Conservation (phyloP, 2,888 invertebrate species). For the Tenthredo scrophulariae region DNA sequence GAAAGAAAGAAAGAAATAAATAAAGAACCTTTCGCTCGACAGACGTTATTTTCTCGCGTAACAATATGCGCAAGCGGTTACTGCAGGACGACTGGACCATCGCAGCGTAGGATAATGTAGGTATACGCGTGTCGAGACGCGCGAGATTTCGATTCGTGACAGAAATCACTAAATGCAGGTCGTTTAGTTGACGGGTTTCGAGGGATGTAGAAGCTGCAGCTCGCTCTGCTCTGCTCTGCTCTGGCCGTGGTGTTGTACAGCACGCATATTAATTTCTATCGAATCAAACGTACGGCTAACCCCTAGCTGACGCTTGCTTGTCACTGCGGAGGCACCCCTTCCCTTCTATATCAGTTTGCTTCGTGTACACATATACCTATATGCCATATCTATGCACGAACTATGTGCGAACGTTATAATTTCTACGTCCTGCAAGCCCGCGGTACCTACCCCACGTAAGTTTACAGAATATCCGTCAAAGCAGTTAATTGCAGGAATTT, state of each 20-base stretch:
- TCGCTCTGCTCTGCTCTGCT: neutral
- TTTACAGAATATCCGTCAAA: neutral
- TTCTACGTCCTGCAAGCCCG: too few species aligned
- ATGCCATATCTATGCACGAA: neutral
- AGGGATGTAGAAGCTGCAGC: constrained; percentile 53
- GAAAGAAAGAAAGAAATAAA: too few species aligned
- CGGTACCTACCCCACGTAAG: too few species aligned
- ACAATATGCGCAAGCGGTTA: too few species aligned
- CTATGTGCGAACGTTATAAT: too few species aligned
- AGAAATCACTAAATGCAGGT: constrained; percentile 76
- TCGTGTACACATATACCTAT: neutral
- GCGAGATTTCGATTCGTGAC: constrained; percentile 75
- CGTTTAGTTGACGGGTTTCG: constrained; percentile 59
- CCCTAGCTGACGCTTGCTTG: neutral
- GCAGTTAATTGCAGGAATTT: neutral
- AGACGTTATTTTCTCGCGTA: too few species aligned
- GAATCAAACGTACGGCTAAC: constrained; percentile 32
- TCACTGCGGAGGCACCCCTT: neutral
- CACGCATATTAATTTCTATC: constrained; percentile 49
- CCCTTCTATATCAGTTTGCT: neutral
- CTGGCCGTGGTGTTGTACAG: constrained; percentile 7
- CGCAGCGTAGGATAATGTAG: neutral
- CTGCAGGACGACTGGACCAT: neutral
- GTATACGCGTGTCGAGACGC: constrained; percentile 15
- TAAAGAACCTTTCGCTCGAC: too few species aligned